Percentiles rank a stretch among this genome's conserved stretches.
Conservation (phyloP, 2,113 vertebrate genomes). For the Kryptolebias marmoratus region DNA sequence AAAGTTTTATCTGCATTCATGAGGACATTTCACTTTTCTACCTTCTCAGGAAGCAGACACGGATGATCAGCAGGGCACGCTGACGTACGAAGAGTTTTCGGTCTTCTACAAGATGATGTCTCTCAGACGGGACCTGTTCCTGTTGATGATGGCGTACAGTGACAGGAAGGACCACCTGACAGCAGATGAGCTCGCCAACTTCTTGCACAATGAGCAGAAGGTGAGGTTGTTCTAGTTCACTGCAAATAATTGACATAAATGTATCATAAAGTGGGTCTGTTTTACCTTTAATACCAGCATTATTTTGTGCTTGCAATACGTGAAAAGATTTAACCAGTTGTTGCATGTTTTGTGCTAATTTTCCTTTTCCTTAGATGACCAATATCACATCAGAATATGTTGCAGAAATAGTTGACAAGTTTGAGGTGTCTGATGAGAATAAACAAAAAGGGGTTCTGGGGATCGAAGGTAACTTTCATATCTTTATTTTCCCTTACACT, state of each 20-base stretch:
- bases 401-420: conserved; percentile 93
- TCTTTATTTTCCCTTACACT: not conserved
- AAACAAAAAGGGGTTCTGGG: conserved; percentile 89
- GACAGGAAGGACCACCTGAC: conserved; percentile 96
- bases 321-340: not conserved
- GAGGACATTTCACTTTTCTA: not conserved
- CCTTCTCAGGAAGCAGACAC: conserved; percentile 91
- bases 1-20: not conserved
- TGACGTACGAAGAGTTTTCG: conserved; percentile 95
- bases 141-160: conserved; percentile 92
- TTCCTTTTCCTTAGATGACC: conserved; percentile 83
- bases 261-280: not conserved
- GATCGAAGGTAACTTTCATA: conserved; percentile 88
- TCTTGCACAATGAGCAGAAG: conserved; percentile 93
- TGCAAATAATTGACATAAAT: not conserved
- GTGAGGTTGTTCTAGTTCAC: conserved; percentile 68
- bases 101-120: conserved; percentile 99
- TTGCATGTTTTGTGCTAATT: not conserved
- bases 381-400: conserved; percentile 91
- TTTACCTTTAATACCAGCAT: not conserved
- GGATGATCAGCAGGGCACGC: conserved; percentile 93
- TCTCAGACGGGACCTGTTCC: conserved; percentile 90
- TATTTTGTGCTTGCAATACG: not conserved
- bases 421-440: conserved; percentile 93
- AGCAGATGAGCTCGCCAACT: conserved; percentile 88